Base-by-base conservation (phyloP, 2,888 invertebrate genomes). In the Pristionchus japonicus region DNA sequence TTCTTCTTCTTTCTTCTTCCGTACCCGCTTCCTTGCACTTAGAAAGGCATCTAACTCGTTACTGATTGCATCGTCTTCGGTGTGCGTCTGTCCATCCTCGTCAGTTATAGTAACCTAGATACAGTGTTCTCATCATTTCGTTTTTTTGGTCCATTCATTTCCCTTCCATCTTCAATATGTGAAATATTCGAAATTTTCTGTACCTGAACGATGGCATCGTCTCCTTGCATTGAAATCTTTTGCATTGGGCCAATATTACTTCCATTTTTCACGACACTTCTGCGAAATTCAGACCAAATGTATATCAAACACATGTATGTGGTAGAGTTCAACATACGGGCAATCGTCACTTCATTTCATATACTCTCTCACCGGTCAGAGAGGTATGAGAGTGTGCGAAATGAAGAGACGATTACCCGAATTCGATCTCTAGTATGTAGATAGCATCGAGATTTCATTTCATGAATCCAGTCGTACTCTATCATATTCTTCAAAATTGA, bases 81-180 rank as follows among this genome's bases (percentile, higher is more conserved):
- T 86, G 47, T 91, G 91, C 64, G 90, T 52, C 80, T 91, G 91
- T 4, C 93, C 93, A 80, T 89, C 89, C 88, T 93, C 93, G 80
- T 93, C 92, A 13, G 93, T 93, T 87, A 93, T 92, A 17, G 92
- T 92, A 15, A 93, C 92, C 92, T 92, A 77, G 40, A 3, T 47
- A n/a, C n/a, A n/a, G n/a, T n/a, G n/a, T n/a, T n/a, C n/a, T n/a
- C n/a, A n/a, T 49, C 13, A 17, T 49, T 49, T 49, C 49, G 13
- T 49, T 49, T 49, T 47, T 47, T 47, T 47, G 6, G 23, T 52
- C 20, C 49, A 49, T 13, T 13, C 15, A 52, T 23, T 4, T 23
- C 4, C 52, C 17, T 49, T 15, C 1, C 23, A 20, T 52, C 15
- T 20, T 7, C 20, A 23, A 52, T 13, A 20, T 23, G 23, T 52